phyloP scores from a whole-genome alignment of 2,888 invertebrate genomes.

The Lithodes maja region DNA sequence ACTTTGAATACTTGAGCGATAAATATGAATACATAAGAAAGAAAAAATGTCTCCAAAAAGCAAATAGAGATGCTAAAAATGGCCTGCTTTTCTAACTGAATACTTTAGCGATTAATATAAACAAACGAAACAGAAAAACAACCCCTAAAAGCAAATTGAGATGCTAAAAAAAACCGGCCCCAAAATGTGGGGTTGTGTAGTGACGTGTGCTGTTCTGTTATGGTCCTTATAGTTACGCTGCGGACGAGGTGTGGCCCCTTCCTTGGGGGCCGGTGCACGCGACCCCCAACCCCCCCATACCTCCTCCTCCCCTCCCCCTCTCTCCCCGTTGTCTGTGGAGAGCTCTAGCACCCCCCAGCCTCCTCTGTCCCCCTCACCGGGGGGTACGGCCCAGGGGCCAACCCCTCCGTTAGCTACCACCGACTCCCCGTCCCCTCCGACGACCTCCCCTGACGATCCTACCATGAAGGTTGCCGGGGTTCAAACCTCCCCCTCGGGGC shows the following conservation, averaged over 20 bases:
- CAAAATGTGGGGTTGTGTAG: no score
- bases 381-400: slow-evolving; percentile 58
- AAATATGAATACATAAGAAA: no score
- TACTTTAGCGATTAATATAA: no score
- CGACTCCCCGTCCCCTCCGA: slow-evolving; percentile 6
- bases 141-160: not conserved
- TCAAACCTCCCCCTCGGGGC: slow-evolving; percentile 61
- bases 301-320: slow-evolving; percentile 58
- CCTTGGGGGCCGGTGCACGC: slow-evolving; percentile 54
- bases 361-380: slow-evolving; percentile 53
- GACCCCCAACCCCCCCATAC: slow-evolving; percentile 51
- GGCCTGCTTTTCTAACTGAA: no score
- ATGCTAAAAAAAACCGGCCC: not conserved
- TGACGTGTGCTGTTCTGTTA: slow-evolving; percentile 28
- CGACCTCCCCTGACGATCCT: slow-evolving; percentile 45
- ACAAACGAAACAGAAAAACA: no score
- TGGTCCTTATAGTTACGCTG: slow-evolving; percentile 65
- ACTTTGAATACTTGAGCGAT: no score
- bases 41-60: no score
- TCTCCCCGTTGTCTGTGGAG: slow-evolving; percentile 62
- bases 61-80: no score
- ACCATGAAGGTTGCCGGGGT: slow-evolving; percentile 68
- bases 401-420: slow-evolving; percentile 58
- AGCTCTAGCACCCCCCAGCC: slow-evolving; percentile 65
- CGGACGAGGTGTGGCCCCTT: slow-evolving; percentile 59